Base-by-base conservation (phyloP, 92 coral and sea anemone genomes). In the Diadumene lineata region DNA sequence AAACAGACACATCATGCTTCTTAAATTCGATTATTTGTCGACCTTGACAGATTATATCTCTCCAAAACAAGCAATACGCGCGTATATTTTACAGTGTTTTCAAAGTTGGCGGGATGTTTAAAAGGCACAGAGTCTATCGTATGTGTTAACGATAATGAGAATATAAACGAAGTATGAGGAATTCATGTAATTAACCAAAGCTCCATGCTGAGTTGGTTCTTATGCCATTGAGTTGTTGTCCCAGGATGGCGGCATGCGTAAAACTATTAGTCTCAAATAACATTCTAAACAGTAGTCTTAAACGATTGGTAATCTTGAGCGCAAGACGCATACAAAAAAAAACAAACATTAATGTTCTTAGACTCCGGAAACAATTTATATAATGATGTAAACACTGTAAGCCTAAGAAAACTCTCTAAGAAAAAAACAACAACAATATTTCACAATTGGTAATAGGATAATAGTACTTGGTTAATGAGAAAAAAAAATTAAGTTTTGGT, bases 211-310 rank as follows among this genome's bases (percentile, higher is more conserved):
- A 32, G 66, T n/a, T 30, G 77, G 57, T 51, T 28, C 22, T 50
- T 11, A 18, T 56, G 27, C 63, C 30, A 70, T 70, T 50, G 64
- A 58, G 75, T 57, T 27, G 60, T 23, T 58, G 58, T 7, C 23
- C 32, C 15, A 48, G 70, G 68, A 46, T 13, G 72, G 78, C 77
- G 84, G 77, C 78, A 24, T 26, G 57, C 69, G 28, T 11, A 79
- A 60, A 70, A 60, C 90, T 66, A 81, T 86, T 86, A 86, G 77
- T 74, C 69, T 86, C 86, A 76, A 56, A 68, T 86, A 67, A 68
- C 90, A 70, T 68, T 69, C 66, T 81, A 86, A 79, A 81, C 90
- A 80, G 83, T 86, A 70, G 74, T 29, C 58, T 57, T 81, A 69
- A 85, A 86, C 79, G 90, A 86, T 86, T 79, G 73, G 43, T 31